Evolutionary conservation across 2,113 vertebrate genomes (phyloP), one percentile per base, ranked within the genome.

Genomic region (Antidorcas marsupialis): DNA sequence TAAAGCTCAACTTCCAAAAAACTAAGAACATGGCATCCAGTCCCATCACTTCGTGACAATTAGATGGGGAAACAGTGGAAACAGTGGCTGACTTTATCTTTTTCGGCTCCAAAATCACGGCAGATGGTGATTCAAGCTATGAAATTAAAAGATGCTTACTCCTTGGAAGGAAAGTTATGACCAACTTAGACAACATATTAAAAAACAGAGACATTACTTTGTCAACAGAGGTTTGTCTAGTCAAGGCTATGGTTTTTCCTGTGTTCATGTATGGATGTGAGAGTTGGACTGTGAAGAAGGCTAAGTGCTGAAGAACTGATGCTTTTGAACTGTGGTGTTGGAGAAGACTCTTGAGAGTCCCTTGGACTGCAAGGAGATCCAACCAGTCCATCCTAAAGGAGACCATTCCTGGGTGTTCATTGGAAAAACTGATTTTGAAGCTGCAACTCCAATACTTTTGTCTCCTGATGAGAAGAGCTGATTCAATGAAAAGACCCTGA

Each of bases 251-350:
- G 10, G 4, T 59, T 59, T 59, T 5, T 59, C 57, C 23, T 27
- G 10, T 59, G 2, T 23, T 59, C 23, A 27, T 5, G 57, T 4
- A 59, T 59, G 57, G 23, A 57, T 57, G 55, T 57, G 30, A 64
- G 30, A 64, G 30, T 16, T 2, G 30, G 30, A 64, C 15, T 17
- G 2, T 64, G 0, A 33, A 33, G 30, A 64, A 64, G 33, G 60
- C 60, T 64, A 30, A 64, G 7, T 0, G 0, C 60, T 0, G 4
- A 64, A 64, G 6, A 64, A 64, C 8, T 64, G 6, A 33, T 64
- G 7, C 28, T 64, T 64, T 64, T 33, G 2, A 64, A 64, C 30
- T 64, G 39, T 45, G 59, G 30, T 64, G 62, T 64, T 8, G 15
- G 60, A 64, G 60, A 64, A 17, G 62, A 8, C 7, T 17, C 30